phyloP scores from a whole-genome alignment of 2,888 invertebrate genomes.

The Neuroscelio doddi region DNA sequence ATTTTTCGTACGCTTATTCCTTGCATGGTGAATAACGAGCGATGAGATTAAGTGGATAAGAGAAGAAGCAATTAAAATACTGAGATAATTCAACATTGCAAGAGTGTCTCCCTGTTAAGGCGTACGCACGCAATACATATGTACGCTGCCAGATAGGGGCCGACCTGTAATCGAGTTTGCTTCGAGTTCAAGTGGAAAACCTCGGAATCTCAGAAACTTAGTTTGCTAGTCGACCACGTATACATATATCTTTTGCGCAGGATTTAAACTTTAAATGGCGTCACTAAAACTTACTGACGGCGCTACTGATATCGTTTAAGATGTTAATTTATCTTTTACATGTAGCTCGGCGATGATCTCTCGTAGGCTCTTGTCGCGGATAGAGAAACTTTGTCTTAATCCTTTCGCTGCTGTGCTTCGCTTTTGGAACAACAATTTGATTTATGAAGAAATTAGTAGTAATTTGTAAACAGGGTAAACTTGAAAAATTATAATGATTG shows the following conservation, averaged over 20 bases:
- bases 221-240: constrained; percentile 28
- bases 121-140: constrained; percentile 12
- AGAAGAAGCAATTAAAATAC: constrained; percentile 42
- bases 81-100: constrained; percentile 11
- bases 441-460: constrained; percentile 26
- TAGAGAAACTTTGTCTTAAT: constrained; percentile 25
- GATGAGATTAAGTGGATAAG: constrained; percentile 42
- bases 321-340: constrained; percentile 47
- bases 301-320: constrained; percentile 43
- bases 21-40: constrained; percentile 42
- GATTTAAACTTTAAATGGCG: constrained; percentile 46
- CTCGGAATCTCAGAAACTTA: constrained; percentile 33
- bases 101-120: not conserved
- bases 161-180: constrained; percentile 41
- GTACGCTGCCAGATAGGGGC: constrained; percentile 20
- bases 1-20: constrained; percentile 41
- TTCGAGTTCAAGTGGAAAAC: constrained; percentile 43
- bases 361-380: constrained; percentile 12
- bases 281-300: constrained; percentile 44
- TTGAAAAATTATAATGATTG: constrained; percentile 6
- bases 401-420: constrained; percentile 6
- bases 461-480: constrained; percentile 26
- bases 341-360: constrained; percentile 35
- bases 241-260: constrained; percentile 38
- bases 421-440: constrained; percentile 13